Percentiles rank a stretch among this genome's conserved stretches.
Conservation (phyloP, 2,113 vertebrate species). For the Aviceda subcristata region DNA sequence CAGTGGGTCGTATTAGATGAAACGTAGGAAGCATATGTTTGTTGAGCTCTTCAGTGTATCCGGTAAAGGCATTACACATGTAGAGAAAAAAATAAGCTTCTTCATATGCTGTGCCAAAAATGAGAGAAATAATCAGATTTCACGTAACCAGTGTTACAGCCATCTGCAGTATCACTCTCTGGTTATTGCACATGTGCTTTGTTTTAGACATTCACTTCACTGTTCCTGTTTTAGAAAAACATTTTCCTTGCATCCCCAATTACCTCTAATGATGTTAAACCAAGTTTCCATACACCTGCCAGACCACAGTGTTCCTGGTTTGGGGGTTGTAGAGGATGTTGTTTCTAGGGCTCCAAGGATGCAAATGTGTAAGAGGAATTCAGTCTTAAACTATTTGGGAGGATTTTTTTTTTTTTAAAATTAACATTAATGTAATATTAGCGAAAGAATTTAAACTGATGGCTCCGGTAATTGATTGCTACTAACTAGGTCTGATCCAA, state of each 20-base stretch:
- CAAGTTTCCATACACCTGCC: neutral
- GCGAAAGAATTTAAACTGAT: neutral
- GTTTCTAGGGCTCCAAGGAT: neutral
- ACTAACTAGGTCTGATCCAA: neutral
- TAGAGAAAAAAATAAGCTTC: conserved; percentile 56
- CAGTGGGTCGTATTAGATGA: conserved; percentile 54
- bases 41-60: conserved; percentile 36
- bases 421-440: neutral
- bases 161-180: conserved; percentile 63
- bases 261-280: neutral
- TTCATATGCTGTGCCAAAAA: conserved; percentile 40
- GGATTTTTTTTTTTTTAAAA: neutral
- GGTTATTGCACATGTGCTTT: conserved; percentile 30
- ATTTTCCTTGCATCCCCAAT: neutral
- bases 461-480: neutral
- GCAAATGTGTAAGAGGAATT: neutral
- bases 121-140: conserved; percentile 61
- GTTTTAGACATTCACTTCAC: neutral
- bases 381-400: neutral
- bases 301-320: neutral
- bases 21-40: conserved; percentile 57
- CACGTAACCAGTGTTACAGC: conserved; percentile 41
- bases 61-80: conserved; percentile 62
- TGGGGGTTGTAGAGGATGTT: neutral
- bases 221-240: conserved; percentile 17